phyloP scores from a whole-genome alignment of 2,888 invertebrate species.

The Nasonia oneida region DNA sequence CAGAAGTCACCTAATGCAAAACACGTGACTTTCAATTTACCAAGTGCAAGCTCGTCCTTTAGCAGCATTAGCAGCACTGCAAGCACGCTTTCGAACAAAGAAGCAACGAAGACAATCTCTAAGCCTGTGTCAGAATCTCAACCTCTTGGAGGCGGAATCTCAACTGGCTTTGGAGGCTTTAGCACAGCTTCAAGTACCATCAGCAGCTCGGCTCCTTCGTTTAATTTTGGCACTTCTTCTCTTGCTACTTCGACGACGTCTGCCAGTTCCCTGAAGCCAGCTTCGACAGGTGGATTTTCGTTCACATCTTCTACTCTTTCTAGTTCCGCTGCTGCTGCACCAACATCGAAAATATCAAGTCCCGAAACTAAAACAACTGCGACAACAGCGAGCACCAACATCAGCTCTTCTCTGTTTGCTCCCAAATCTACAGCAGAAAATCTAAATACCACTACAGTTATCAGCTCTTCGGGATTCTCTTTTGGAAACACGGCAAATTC shows the following conservation, averaged over 20 bases:
- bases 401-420: slow-evolving; percentile 10
- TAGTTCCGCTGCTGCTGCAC: neutral
- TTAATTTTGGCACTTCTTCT: slow-evolving; percentile 24
- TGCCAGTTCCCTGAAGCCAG: neutral
- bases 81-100: neutral
- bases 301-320: neutral
- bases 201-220: slow-evolving; percentile 11
- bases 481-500: slow-evolving; percentile 48
- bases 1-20: slow-evolving; percentile 65
- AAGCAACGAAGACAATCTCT: neutral
- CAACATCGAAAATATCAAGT: neutral
- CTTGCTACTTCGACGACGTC: slow-evolving; percentile 2
- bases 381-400: neutral
- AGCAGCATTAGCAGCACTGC: slow-evolving; percentile 18
- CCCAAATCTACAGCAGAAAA: slow-evolving; percentile 13
- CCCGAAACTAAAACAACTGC: slow-evolving; percentile 13
- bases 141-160: neutral
- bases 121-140: slow-evolving; percentile 12
- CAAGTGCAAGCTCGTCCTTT: slow-evolving; percentile 46
- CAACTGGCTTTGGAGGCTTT: slow-evolving; percentile 34
- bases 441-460: neutral
- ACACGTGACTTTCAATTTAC: slow-evolving; percentile 72
- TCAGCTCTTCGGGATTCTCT: slow-evolving; percentile 53
- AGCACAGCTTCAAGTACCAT: neutral
- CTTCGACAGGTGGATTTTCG: neutral